Conservation (phyloP, 2,888 invertebrate species). For the Drosophila siamana region DNA sequence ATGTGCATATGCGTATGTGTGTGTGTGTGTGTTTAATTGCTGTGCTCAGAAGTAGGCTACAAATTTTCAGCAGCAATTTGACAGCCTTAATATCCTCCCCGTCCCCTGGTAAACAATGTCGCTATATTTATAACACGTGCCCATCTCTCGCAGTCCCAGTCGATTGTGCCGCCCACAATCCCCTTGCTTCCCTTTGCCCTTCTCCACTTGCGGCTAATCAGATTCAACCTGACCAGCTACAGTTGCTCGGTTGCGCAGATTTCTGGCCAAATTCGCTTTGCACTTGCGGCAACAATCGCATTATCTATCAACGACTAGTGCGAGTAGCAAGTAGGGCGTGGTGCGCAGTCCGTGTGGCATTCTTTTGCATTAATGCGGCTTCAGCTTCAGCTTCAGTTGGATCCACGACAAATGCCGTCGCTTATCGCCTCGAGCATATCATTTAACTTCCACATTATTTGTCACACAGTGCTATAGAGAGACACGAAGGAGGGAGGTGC, state of each 20-base stretch:
- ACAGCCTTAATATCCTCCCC: conserved; percentile 29
- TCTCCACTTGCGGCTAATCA: conserved; percentile 31
- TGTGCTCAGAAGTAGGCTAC: conserved; percentile 56
- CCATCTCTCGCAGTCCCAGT: background rate
- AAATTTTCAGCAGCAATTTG: conserved; percentile 52
- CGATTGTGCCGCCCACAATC: background rate
- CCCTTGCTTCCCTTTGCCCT: background rate
- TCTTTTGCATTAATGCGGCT: conserved; percentile 65
- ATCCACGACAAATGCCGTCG: conserved; percentile 42
- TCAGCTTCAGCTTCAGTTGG: conserved; percentile 38
- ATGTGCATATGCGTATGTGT: conserved; percentile 19
- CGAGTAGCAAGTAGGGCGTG: conserved; percentile 9
- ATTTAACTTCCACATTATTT: conserved; percentile 81
- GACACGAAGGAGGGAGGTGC: background rate
- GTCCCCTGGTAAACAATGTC: conserved; percentile 13
- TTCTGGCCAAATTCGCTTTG: conserved; percentile 22
- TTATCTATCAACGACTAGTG: conserved; percentile 15
- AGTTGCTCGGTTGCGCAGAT: conserved; percentile 1
- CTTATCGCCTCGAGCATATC: conserved; percentile 75
- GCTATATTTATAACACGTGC: conserved; percentile 41
- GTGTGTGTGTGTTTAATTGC: conserved; percentile 50
- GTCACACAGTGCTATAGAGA: conserved; percentile 55
- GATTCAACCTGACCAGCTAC: conserved; percentile 41
- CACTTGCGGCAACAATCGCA: conserved; percentile 44
- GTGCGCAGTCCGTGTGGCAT: background rate